Conservation (phyloP, 1,140 invertebrate species). For the Diabrotica virgifera region DNA sequence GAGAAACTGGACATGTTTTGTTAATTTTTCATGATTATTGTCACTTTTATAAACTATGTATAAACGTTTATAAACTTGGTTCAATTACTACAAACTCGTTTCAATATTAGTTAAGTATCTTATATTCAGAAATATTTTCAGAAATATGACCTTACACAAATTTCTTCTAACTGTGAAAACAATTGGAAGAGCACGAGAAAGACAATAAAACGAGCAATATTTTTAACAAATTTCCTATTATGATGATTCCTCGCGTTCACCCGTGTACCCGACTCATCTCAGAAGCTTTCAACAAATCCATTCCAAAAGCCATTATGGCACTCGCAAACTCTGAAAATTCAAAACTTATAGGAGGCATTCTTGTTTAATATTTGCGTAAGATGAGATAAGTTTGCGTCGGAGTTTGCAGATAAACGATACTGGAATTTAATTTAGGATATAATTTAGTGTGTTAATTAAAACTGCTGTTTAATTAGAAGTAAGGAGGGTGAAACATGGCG, state of each 20-base stretch:
- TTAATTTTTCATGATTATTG: no score
- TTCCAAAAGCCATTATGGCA: not conserved
- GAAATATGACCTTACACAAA: no score
- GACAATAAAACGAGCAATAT: no score
- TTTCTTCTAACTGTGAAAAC: no score
- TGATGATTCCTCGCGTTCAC: not conserved
- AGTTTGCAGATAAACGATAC: conserved; percentile 41
- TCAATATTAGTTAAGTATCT: no score
- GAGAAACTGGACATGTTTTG: no score
- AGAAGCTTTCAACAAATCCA: not conserved
- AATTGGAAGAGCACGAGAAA: no score
- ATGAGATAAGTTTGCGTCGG: conserved; percentile 26
- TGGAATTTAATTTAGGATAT: conserved; percentile 47
- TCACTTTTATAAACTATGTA: no score
- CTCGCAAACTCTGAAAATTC: conserved; percentile 2
- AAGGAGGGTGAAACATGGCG: conserved; percentile 41
- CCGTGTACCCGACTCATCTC: not conserved
- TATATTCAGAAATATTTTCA: no score
- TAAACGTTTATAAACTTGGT: no score
- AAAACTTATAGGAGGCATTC: conserved; percentile 4
- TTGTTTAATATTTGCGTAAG: conserved; percentile 22
- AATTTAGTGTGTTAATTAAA: conserved; percentile 51
- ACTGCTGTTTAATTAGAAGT: conserved; percentile 50
- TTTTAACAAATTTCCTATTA: no score
- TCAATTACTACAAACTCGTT: no score